Percentiles rank a stretch among this genome's conserved stretches.
These are phyloP conservation scores for Sebastiscus tertius DNA, from an alignment of 2,797 vertebrate species.

Conservation along the genomic window DNA sequence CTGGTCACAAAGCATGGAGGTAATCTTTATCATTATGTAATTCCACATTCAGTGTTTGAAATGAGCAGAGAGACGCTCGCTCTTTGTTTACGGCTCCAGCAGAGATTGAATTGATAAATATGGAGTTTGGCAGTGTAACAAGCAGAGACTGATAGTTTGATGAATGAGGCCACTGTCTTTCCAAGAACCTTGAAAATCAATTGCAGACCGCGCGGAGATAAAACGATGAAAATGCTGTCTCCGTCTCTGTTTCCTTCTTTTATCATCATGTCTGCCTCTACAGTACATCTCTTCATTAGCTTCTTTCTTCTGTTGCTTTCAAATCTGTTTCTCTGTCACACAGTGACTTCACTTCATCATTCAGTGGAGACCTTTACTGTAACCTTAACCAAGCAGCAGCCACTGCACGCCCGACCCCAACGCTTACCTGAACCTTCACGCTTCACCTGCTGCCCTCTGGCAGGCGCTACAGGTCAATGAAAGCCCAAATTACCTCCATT, in stretches of 20 bases:
- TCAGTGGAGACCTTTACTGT: neutral
- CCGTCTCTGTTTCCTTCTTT: neutral
- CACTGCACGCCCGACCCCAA: neutral
- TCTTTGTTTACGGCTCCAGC: conserved; percentile 26
- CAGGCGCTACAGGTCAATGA: no score
- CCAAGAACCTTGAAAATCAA: conserved; percentile 43
- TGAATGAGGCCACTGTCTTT: conserved; percentile 41
- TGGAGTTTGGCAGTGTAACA: conserved; percentile 22
- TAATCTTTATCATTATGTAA: neutral
- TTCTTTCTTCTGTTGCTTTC: neutral
- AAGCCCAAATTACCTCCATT: no score
- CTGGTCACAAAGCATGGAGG: neutral
- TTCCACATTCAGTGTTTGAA: neutral
- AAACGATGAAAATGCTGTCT: conserved; percentile 3
- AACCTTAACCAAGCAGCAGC: neutral
- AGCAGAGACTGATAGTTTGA: conserved; percentile 1
- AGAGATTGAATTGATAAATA: conserved; percentile 18
- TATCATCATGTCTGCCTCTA: neutral
- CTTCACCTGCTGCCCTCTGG: no score
- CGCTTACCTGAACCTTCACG: neutral
- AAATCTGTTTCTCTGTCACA: neutral
- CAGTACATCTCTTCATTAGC: neutral
- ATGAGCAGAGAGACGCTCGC: neutral
- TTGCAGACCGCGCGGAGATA: neutral
- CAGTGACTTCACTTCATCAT: neutral